Evolutionary conservation across 2,888 invertebrate species (phyloP).

Genomic region (Drosophila pseudotakahashii): DNA sequence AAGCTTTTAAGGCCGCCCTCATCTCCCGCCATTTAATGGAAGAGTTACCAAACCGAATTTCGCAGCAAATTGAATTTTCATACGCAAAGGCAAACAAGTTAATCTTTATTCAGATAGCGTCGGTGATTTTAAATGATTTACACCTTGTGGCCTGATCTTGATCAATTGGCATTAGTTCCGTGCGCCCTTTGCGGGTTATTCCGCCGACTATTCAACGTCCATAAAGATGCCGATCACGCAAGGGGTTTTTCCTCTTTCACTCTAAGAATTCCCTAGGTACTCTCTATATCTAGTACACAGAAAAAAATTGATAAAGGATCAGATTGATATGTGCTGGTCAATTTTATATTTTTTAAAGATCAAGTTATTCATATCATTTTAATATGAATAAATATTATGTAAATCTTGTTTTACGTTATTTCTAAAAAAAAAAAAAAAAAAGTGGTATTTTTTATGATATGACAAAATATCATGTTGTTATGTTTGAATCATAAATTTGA

Average conservation of each 20-base stretch:
- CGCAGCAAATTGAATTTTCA: not conserved
- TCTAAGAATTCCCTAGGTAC: not conserved
- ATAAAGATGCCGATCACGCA: conserved; percentile 41
- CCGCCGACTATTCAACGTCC: conserved; percentile 6
- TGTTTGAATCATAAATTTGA: no score
- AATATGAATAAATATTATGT: no score
- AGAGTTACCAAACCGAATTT: conserved; percentile 6
- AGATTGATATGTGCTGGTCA: no score
- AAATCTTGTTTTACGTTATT: no score
- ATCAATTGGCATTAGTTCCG: conserved; percentile 28
- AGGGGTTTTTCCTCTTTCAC: not conserved
- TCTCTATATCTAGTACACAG: no score
- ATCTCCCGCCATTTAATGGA: not conserved
- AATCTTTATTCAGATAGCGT: conserved; percentile 23
- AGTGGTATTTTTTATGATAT: no score
- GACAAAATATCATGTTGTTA: no score
- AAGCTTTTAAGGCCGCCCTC: not conserved
- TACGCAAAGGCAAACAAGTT: not conserved
- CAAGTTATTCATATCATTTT: no score
- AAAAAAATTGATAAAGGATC: no score
- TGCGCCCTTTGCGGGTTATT: conserved; percentile 28
- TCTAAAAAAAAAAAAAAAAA: no score
- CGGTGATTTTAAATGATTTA: not conserved
- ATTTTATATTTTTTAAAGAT: no score
- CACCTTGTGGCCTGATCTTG: conserved; percentile 26